A percentile compares a stretch with the other conserved stretches of the same genome.
Conservation (phyloP, 1,140 invertebrate species). For the Drosophila carrolli region DNA sequence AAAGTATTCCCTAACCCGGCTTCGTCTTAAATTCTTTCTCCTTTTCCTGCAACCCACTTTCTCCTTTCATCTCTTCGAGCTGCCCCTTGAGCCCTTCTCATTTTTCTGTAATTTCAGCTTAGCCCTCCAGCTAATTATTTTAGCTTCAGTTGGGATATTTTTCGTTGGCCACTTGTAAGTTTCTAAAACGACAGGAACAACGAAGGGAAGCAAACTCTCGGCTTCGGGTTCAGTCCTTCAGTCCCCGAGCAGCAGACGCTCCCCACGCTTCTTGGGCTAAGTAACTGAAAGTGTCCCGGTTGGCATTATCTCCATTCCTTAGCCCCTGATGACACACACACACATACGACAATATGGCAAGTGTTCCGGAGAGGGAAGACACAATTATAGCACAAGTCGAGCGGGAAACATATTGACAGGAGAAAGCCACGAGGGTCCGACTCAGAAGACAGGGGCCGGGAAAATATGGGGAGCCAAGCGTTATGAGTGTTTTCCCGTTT, state of each 20-base stretch:
- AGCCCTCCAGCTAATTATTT: constrained; percentile 50
- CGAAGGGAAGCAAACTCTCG: constrained; percentile 10
- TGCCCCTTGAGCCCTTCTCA: constrained; percentile 30
- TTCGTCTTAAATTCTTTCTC: constrained; percentile 11
- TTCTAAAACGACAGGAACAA: constrained; percentile 13
- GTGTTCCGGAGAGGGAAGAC: constrained; percentile 26
- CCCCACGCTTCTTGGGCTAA: constrained; percentile 22
- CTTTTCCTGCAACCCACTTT: background rate
- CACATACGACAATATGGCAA: background rate
- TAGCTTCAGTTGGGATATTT: constrained; percentile 33
- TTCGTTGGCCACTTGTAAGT: constrained; percentile 45
- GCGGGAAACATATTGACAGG: constrained; percentile 57
- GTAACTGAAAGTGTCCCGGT: constrained; percentile 51
- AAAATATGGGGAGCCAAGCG: constrained; percentile 46
- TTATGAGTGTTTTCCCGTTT: constrained; percentile 77
- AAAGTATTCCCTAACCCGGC: constrained; percentile 1
- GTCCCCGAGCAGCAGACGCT: constrained; percentile 37
- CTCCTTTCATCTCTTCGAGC: constrained; percentile 20
- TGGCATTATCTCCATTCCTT: constrained; percentile 46
- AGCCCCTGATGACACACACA: constrained; percentile 14
- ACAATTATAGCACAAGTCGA: constrained; percentile 54
- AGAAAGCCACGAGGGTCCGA: constrained; percentile 36
- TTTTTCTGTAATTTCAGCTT: constrained; percentile 25
- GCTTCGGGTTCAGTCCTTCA: background rate
- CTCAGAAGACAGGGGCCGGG: constrained; percentile 13